A percentile compares a stretch with the other conserved stretches of the same genome.
These are phyloP conservation scores for Aurelia aurita DNA, from an alignment of 30 jellyfish, hydroid and myxozoan species.

Conservation along the genomic window DNA sequence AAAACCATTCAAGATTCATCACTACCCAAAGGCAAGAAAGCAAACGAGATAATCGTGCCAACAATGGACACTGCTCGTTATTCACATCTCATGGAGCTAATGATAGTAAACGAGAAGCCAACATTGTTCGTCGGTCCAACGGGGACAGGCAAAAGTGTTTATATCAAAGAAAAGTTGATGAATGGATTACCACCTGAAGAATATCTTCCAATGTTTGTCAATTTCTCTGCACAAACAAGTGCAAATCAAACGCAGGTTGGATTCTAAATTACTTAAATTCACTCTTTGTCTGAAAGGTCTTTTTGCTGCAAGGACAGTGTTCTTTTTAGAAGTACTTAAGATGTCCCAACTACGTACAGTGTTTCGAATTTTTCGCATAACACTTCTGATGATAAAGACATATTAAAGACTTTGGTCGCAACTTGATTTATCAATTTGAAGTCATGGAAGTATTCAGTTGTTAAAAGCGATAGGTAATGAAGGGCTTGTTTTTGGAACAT, in stretches of 20 bases:
- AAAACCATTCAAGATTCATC: constrained; percentile 84
- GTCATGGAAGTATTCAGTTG: too few relatives aligned
- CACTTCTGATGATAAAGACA: too few relatives aligned
- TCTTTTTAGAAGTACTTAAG: too few relatives aligned
- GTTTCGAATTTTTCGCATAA: too few relatives aligned
- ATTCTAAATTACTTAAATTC: neutral
- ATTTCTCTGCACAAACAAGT: constrained; percentile 96
- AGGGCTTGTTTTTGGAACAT: too few relatives aligned
- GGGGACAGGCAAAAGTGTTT: constrained; percentile 98
- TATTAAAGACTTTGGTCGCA: too few relatives aligned
- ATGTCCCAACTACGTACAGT: too few relatives aligned
- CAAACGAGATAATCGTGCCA: constrained; percentile 90
- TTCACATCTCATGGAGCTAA: constrained; percentile 89
- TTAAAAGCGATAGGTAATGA: too few relatives aligned
- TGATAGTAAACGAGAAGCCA: constrained; percentile 82
- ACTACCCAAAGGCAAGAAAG: constrained; percentile 86
- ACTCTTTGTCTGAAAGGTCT: too few relatives aligned
- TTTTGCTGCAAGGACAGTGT: too few relatives aligned
- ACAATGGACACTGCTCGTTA: constrained; percentile 99
- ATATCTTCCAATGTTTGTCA: constrained; percentile 91
- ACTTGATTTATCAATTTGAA: too few relatives aligned
- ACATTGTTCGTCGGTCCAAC: constrained; percentile 96
- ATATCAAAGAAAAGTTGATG: constrained; percentile 92
- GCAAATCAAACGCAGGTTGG: constrained; percentile 98
- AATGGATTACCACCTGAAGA: constrained; percentile 82